Evolutionary conservation across 1,140 invertebrate species (phyloP).

Genomic region (Drosophila athabasca): DNA sequence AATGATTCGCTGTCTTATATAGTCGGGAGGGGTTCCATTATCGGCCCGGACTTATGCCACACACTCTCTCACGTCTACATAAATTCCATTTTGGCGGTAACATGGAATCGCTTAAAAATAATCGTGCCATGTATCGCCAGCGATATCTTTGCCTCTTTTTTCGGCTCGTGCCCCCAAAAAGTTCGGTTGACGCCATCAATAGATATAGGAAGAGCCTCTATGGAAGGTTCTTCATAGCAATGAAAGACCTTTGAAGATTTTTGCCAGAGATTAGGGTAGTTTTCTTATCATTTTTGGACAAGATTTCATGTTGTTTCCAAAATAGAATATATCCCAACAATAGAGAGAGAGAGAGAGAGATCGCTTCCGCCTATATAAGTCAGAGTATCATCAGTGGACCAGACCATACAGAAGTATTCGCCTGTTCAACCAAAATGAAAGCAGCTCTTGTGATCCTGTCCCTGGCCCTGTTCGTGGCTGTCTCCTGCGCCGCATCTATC

Average conservation of each 20-base stretch:
- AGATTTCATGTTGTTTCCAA: constrained; percentile 44
- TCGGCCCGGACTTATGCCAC: constrained; percentile 22
- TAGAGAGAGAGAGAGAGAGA: constrained; percentile 1
- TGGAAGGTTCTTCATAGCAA: not conserved
- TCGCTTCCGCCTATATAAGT: too few relatives aligned
- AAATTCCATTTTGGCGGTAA: constrained; percentile 52
- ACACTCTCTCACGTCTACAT: constrained; percentile 28
- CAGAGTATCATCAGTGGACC: constrained; percentile 24
- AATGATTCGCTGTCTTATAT: constrained; percentile 8
- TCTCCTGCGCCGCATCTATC: not conserved
- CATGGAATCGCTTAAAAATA: constrained; percentile 50
- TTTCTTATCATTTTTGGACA: too few relatives aligned
- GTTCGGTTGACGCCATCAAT: constrained; percentile 24
- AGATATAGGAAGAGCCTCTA: constrained; percentile 9
- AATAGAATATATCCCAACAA: constrained; percentile 50
- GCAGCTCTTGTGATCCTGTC: constrained; percentile 37
- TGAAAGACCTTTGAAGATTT: not conserved
- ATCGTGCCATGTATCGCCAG: constrained; percentile 31
- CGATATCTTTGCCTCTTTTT: constrained; percentile 1
- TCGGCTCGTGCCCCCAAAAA: not conserved
- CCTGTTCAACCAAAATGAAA: constrained; percentile 49
- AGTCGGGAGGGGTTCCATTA: constrained; percentile 12
- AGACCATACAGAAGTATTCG: constrained; percentile 33
- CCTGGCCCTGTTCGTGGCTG: constrained; percentile 13
- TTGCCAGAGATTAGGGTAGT: not conserved